A percentile compares a stretch with the other conserved stretches of the same genome.
Conservation (phyloP, 2,888 invertebrate species). For the Eurois occulta region DNA sequence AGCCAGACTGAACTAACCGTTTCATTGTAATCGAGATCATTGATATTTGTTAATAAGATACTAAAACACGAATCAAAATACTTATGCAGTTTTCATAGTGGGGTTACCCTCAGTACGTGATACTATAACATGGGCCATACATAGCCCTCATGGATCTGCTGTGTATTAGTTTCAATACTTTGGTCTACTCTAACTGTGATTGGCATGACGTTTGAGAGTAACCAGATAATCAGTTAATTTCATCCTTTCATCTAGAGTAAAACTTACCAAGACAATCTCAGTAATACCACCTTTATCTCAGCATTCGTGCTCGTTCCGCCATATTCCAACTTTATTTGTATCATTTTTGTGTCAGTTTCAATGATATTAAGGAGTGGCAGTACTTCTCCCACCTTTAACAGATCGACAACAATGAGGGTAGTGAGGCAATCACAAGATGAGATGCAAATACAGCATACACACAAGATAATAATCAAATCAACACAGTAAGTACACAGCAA, state of each 20-base stretch:
- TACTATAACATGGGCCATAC: conserved; percentile 25
- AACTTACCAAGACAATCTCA: conserved; percentile 74
- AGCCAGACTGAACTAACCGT: conserved; percentile 27
- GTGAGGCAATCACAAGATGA: conserved; percentile 81
- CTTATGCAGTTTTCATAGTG: conserved; percentile 41
- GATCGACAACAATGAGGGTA: conserved; percentile 85
- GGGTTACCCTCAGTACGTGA: conserved; percentile 65
- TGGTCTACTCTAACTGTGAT: conserved; percentile 21
- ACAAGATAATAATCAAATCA: conserved; percentile 72
- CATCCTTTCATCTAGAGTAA: conserved; percentile 59
- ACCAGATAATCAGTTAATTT: conserved; percentile 48
- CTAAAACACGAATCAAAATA: conserved; percentile 42
- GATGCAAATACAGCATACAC: conserved; percentile 73
- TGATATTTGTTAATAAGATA: conserved; percentile 20
- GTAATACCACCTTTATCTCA: conserved; percentile 74
- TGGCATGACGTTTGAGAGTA: conserved; percentile 64
- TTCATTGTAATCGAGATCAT: conserved; percentile 10
- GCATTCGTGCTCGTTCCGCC: conserved; percentile 64
- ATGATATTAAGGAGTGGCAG: conserved; percentile 72
- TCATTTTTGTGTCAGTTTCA: conserved; percentile 73
- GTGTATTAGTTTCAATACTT: conserved; percentile 28
- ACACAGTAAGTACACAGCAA: conserved; percentile 61
- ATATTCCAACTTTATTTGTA: conserved; percentile 69
- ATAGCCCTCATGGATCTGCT: conserved; percentile 5
- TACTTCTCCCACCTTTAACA: conserved; percentile 87